Evolutionary conservation across 2,113 vertebrate genomes (phyloP).

Genomic region (Noctilio leporinus): DNA sequence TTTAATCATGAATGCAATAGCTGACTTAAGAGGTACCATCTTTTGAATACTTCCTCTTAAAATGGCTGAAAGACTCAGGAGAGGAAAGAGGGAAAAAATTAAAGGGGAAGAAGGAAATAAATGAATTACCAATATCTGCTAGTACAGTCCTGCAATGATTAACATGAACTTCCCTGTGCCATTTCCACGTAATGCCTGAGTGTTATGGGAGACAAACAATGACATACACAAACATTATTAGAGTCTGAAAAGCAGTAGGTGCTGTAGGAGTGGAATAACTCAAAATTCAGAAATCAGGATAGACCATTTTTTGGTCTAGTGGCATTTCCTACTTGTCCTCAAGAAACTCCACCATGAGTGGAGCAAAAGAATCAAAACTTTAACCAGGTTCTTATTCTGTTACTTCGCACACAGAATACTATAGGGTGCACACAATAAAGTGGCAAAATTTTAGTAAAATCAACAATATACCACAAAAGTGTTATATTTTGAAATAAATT

Average conservation of each 20-base stretch:
- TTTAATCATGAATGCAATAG: background rate
- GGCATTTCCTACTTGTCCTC: conserved; percentile 73
- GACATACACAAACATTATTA: conserved; percentile 53
- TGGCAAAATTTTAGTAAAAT: too few relatives aligned
- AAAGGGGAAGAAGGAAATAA: background rate
- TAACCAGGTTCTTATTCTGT: conserved; percentile 78
- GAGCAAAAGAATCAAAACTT: conserved; percentile 80
- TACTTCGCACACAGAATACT: conserved; percentile 63
- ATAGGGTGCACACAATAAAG: too few relatives aligned
- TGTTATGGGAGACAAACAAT: conserved; percentile 38
- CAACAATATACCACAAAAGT: too few relatives aligned
- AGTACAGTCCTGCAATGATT: background rate
- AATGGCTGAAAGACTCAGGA: background rate
- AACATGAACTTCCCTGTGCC: conserved; percentile 1
- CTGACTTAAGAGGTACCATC: background rate
- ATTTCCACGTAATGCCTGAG: conserved; percentile 42
- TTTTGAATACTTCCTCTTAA: background rate
- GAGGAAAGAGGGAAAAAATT: background rate
- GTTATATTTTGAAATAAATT: too few relatives aligned
- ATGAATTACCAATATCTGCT: background rate
- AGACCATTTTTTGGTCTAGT: conserved; percentile 55
- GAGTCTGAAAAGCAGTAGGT: background rate
- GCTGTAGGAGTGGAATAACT: background rate
- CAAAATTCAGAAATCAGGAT: conserved; percentile 62
- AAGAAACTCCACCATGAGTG: conserved; percentile 64